These are phyloP conservation scores for Phalacrocorax pelagicus DNA, from an alignment of 2,113 vertebrate species.

Conservation along the genomic window DNA sequence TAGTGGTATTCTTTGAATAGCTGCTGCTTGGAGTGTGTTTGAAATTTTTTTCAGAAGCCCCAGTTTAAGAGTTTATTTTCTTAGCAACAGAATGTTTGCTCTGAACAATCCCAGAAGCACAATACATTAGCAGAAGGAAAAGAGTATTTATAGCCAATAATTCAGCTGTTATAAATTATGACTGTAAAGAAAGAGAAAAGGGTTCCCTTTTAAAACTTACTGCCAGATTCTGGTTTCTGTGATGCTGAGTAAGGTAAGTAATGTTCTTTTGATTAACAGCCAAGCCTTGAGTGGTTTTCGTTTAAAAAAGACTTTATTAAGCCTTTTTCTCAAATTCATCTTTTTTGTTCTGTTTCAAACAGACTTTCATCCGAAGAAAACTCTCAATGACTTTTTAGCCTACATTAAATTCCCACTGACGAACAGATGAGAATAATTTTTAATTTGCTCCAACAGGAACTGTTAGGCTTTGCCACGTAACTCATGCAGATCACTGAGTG, in stretches of 20 bases:
- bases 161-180: not conserved
- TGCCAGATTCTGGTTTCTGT: not conserved
- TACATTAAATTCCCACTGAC: not conserved
- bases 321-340: not conserved
- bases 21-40: not conserved
- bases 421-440: not conserved
- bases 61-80: not conserved
- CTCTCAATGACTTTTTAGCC: not conserved
- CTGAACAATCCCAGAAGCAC: slow-evolving; percentile 14
- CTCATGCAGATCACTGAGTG: not conserved
- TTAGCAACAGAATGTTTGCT: slow-evolving; percentile 1
- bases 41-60: not conserved
- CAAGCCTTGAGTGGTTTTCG: not conserved
- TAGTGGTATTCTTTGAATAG: not conserved
- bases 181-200: not conserved
- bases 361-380: not conserved
- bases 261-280: slow-evolving; percentile 3
- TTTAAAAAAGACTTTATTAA: slow-evolving; percentile 8
- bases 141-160: not conserved
- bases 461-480: not conserved
- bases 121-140: not conserved
- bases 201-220: not conserved
- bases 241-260: not conserved
- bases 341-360: slow-evolving; percentile 8
- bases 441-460: not conserved